A percentile compares a stretch with the other conserved stretches of the same genome.
Conservation (phyloP, 2,797 vertebrate species). For the Crax fasciolata region DNA sequence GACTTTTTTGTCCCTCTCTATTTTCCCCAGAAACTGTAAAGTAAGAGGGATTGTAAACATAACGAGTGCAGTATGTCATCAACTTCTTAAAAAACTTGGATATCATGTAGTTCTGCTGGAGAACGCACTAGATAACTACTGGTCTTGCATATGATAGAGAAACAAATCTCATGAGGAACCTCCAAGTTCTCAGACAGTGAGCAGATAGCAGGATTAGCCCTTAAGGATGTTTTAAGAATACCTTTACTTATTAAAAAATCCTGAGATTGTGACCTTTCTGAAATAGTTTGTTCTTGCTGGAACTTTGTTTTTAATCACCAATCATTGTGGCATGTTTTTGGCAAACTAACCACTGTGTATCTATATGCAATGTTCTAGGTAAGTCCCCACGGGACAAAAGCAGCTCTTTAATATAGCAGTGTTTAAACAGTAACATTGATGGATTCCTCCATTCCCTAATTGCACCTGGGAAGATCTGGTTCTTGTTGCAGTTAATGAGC, state of each 20-base stretch:
- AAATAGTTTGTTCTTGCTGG: constrained; percentile 55
- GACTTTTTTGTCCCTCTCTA: not conserved
- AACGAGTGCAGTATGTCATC: not conserved
- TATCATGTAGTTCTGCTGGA: not conserved
- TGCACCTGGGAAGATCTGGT: constrained; percentile 42
- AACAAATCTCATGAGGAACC: not conserved
- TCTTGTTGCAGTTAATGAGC: constrained; percentile 28
- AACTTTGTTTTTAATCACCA: constrained; percentile 69
- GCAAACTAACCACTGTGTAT: constrained; percentile 37
- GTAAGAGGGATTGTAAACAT: not conserved
- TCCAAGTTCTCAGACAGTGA: not conserved
- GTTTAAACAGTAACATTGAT: constrained; percentile 46
- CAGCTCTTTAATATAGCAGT: not conserved
- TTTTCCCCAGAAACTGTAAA: not conserved
- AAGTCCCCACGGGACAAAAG: constrained; percentile 47
- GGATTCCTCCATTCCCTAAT: constrained; percentile 32
- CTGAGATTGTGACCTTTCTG: constrained; percentile 56
- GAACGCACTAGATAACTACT: not conserved
- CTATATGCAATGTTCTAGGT: constrained; percentile 38
- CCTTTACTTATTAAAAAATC: constrained; percentile 25
- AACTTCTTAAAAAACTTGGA: not conserved
- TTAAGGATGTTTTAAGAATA: constrained; percentile 66
- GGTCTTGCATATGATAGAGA: not conserved
- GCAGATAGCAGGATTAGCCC: not conserved
- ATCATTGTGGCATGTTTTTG: constrained; percentile 54